Evolutionary conservation across 2,797 vertebrate genomes (phyloP).

Genomic region (Alauda arvensis): DNA sequence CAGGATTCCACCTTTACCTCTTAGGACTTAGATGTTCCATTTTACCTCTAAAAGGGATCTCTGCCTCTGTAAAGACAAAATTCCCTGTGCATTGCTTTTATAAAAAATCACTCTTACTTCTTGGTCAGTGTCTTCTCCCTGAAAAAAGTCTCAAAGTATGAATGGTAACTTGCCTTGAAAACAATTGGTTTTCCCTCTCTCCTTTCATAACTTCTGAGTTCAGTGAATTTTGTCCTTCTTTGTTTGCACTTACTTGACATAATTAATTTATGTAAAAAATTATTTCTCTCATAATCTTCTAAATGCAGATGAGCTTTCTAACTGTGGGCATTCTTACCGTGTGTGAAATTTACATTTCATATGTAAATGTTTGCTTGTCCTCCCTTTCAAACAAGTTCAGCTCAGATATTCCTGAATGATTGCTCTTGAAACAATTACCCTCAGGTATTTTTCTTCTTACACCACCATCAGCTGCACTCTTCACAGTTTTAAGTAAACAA

Average conservation of each 20-base stretch:
- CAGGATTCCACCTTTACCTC: neutral
- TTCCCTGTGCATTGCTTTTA: neutral
- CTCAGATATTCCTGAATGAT: neutral
- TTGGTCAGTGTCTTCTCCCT: neutral
- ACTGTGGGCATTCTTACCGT: neutral
- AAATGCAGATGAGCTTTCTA: neutral
- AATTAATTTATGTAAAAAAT: neutral
- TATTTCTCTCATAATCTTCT: neutral
- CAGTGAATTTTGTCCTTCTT: neutral
- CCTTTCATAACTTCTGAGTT: neutral
- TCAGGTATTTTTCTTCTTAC: neutral
- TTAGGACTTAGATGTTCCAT: neutral
- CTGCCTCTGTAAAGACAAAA: neutral
- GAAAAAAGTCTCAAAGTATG: neutral
- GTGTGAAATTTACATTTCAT: neutral
- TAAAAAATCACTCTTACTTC: neutral
- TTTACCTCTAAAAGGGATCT: neutral
- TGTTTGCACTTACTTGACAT: neutral
- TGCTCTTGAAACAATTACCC: conserved; percentile 1
- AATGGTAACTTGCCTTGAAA: neutral
- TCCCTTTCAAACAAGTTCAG: neutral
- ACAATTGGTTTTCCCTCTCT: neutral
- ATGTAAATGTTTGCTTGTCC: conserved; percentile 28
- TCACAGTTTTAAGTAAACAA: neutral
- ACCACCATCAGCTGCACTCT: neutral